Evolutionary conservation across 2,888 invertebrate genomes (phyloP).

Genomic region (Rhabditoides inermis): DNA sequence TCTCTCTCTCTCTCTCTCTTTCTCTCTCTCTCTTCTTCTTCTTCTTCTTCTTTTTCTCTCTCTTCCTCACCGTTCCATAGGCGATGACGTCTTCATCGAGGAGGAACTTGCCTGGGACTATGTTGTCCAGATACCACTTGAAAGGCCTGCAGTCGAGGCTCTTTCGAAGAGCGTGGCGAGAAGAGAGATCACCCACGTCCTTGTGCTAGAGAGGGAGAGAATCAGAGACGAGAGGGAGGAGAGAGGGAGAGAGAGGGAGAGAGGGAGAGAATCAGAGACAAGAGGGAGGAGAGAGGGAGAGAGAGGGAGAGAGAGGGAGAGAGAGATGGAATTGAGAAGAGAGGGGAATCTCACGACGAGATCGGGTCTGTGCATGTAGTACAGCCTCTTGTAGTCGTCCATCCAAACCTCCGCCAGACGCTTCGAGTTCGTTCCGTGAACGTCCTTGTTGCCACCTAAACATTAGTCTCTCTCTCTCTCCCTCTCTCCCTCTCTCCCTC

Average conservation of each 20-base stretch:
- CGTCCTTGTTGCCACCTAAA: constrained; percentile 61
- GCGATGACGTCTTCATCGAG: constrained; percentile 72
- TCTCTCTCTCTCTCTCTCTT: neutral
- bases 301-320: too few species aligned
- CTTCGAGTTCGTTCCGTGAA: constrained; percentile 91
- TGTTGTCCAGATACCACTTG: constrained; percentile 68
- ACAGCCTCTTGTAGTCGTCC: constrained; percentile 87
- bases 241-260: too few species aligned
- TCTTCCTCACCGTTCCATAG: constrained; percentile 61
- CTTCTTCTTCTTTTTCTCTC: neutral
- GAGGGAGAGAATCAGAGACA: too few species aligned
- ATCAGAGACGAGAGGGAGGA: too few species aligned
- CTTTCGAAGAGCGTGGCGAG: constrained; percentile 70
- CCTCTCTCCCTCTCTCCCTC: too few species aligned
- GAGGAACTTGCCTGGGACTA: constrained; percentile 64
- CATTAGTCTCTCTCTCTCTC: too few species aligned
- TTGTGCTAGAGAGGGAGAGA: constrained; percentile 20
- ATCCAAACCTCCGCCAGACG: constrained; percentile 85
- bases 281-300: too few species aligned
- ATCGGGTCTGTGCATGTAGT: constrained; percentile 76
- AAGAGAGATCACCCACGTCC: constrained; percentile 64
- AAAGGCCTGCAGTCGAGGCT: constrained; percentile 78
- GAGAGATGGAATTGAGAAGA: too few species aligned
- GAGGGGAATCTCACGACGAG: constrained; percentile 59
- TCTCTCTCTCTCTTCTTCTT: neutral